Conservation (phyloP, 2,888 invertebrate species). For the Linnaemya vulpina region DNA sequence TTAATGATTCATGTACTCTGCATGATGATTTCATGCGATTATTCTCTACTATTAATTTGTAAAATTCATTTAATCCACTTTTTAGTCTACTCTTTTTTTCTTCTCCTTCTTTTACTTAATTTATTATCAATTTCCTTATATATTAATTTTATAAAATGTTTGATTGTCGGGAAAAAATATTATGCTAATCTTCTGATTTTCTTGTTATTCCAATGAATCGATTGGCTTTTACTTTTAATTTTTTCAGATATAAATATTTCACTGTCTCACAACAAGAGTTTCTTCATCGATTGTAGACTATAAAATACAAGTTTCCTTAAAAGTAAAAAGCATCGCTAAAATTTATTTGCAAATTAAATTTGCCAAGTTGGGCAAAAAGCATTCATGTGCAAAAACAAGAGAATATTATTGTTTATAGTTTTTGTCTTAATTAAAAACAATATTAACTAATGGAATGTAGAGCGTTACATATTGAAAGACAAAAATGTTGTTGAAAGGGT, state of each 20-base stretch:
- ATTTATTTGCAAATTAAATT: constrained; percentile 56
- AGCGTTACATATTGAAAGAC: neutral
- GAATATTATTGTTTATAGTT: neutral
- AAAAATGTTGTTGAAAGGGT: constrained; percentile 14
- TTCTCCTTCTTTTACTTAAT: too few species aligned
- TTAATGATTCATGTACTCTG: neutral
- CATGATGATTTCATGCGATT: neutral
- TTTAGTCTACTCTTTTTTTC: too few species aligned
- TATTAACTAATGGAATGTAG: constrained; percentile 2
- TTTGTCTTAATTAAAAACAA: constrained; percentile 28
- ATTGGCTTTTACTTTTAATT: neutral
- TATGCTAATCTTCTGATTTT: neutral
- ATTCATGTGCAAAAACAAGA: constrained; percentile 23
- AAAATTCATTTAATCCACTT: too few species aligned
- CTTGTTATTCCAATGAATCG: neutral
- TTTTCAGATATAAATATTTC: neutral
- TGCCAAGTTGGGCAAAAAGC: constrained; percentile 31
- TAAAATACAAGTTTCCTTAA: constrained; percentile 52
- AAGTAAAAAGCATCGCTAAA: constrained; percentile 24
- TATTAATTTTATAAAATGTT: too few species aligned
- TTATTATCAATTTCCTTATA: too few species aligned
- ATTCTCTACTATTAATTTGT: neutral
- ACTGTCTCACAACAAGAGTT: neutral
- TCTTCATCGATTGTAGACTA: neutral
- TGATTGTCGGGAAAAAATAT: too few species aligned